phyloP scores from a whole-genome alignment of 2,113 vertebrate species.

The Chloropsis hardwickii region DNA sequence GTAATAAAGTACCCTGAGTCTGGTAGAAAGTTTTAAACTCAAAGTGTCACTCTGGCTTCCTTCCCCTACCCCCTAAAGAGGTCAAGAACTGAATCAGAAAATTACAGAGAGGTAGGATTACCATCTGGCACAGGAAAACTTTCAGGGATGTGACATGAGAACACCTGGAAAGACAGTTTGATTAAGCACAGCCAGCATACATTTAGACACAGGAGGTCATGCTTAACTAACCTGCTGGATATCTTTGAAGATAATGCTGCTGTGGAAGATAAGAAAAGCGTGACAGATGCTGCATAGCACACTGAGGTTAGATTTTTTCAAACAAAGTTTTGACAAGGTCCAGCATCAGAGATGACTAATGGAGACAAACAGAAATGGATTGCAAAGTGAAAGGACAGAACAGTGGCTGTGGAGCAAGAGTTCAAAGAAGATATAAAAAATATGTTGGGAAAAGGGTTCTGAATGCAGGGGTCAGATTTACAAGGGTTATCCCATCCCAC shows the following conservation, averaged over 20 bases:
- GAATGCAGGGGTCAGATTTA: not conserved
- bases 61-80: not conserved
- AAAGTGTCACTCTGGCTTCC: not conserved
- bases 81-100: constrained; percentile 7
- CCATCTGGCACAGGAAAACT: constrained; percentile 38
- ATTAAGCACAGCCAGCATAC: constrained; percentile 26
- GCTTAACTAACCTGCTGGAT: constrained; percentile 54
- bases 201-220: constrained; percentile 53
- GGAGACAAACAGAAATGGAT: constrained; percentile 8
- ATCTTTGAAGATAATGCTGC: constrained; percentile 55
- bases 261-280: constrained; percentile 17
- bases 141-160: constrained; percentile 21
- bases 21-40: not conserved
- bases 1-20: not conserved
- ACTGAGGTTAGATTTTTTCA: constrained; percentile 11
- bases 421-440: not conserved
- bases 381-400: not conserved
- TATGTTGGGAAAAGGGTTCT: not conserved
- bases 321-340: constrained; percentile 32
- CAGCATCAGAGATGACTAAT: not conserved
- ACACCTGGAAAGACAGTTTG: constrained; percentile 55
- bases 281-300: constrained; percentile 17
- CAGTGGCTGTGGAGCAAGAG: not conserved
- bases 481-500: not conserved
- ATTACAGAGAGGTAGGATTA: constrained; percentile 31